phyloP scores from a whole-genome alignment of 1,140 invertebrate species.

The Lasioglossum baleicum region DNA sequence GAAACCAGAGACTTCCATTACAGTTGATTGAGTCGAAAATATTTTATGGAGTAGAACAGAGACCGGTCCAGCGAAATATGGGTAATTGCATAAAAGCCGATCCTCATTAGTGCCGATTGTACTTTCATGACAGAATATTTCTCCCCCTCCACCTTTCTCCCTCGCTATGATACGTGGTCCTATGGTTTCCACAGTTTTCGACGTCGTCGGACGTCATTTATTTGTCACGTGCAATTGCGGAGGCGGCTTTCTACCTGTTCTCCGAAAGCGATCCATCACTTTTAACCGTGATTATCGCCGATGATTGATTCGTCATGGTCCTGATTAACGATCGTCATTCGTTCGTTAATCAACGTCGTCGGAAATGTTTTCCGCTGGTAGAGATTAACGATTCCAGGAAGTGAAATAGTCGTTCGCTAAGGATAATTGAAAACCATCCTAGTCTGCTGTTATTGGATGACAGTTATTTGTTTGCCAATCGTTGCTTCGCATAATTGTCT shows the following conservation, averaged over 20 bases:
- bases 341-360: constrained; percentile 6
- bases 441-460: too few relatives aligned
- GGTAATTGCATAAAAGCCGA: constrained; percentile 18
- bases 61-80: background rate
- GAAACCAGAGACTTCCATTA: constrained; percentile 28
- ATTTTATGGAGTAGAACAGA: background rate
- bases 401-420: background rate
- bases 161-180: background rate
- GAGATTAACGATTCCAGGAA: background rate
- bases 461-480: too few relatives aligned
- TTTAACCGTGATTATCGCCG: constrained; percentile 8
- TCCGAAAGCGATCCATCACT: background rate
- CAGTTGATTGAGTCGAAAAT: constrained; percentile 20
- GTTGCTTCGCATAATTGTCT: too few relatives aligned
- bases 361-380: background rate
- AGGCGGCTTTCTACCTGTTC: background rate
- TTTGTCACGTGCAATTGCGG: background rate
- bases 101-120: background rate
- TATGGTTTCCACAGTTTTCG: background rate
- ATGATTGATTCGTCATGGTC: constrained; percentile 16
- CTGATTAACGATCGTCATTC: constrained; percentile 4
- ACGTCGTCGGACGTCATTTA: background rate
- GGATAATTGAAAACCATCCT: background rate
- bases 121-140: background rate
- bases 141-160: background rate